Conservation (phyloP, 92 coral and sea anemone genomes). For the Phenganax stokvisi region DNA sequence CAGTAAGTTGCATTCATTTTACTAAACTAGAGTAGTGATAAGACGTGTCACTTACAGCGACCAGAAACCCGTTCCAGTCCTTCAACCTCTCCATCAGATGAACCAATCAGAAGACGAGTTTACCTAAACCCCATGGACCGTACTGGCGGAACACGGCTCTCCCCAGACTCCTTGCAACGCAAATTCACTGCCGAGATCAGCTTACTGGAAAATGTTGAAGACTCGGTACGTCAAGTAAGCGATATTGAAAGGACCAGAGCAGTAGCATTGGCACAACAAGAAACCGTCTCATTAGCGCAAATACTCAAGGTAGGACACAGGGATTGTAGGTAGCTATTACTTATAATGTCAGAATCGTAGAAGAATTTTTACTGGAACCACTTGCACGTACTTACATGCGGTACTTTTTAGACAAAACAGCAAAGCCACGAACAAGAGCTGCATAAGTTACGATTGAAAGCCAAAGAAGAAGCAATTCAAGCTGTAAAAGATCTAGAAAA, state of each 20-base stretch:
- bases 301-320: conserved; percentile 66
- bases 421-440: conserved; percentile 77
- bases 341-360: background rate
- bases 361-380: background rate
- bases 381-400: background rate
- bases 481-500: conserved; percentile 93
- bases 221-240: conserved; percentile 84
- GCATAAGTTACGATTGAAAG: conserved; percentile 75
- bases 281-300: conserved; percentile 94
- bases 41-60: conserved; percentile 13
- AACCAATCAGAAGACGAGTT: conserved; percentile 51
- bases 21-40: too few relatives aligned
- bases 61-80: conserved; percentile 44
- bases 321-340: too few relatives aligned
- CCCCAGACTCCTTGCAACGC: conserved; percentile 87
- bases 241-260: conserved; percentile 85
- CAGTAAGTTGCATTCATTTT: too few relatives aligned
- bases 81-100: conserved; percentile 51
- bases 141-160: conserved; percentile 64
- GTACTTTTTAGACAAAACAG: conserved; percentile 64
- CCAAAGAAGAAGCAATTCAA: conserved; percentile 80
- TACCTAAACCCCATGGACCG: conserved; percentile 13
- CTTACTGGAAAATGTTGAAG: conserved; percentile 89
- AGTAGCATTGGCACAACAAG: conserved; percentile 87
- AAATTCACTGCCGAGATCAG: conserved; percentile 88